Evolutionary conservation across 1,140 invertebrate genomes (phyloP).

Genomic region (Apis florea): DNA sequence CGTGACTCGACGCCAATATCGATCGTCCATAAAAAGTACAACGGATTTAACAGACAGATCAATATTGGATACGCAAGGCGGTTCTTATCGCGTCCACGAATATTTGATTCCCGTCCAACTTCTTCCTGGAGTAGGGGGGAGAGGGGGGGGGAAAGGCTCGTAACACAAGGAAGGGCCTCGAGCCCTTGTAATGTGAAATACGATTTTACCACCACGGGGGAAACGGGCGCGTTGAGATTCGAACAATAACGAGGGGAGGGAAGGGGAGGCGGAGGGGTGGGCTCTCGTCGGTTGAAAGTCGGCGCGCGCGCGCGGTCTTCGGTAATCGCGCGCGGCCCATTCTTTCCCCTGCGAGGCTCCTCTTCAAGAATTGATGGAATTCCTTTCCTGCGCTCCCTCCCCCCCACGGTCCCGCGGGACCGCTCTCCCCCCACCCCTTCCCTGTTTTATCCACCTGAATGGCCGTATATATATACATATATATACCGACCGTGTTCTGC

Average conservation of each 20-base stretch:
- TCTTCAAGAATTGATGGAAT: slow-evolving; percentile 52
- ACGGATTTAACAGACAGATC: too few relatives aligned
- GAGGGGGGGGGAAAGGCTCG: neutral
- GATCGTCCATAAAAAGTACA: too few relatives aligned
- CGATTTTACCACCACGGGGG: slow-evolving; percentile 3
- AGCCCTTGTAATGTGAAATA: slow-evolving; percentile 1
- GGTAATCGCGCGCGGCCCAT: slow-evolving; percentile 44
- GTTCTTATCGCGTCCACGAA: too few relatives aligned
- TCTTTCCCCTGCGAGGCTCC: slow-evolving; percentile 11
- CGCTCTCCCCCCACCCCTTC: slow-evolving; percentile 1
- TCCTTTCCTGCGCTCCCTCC: slow-evolving; percentile 28
- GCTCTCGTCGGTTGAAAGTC: slow-evolving; percentile 17
- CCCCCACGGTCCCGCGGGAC: slow-evolving; percentile 32
- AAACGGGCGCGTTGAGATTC: slow-evolving; percentile 29
- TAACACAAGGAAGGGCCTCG: neutral
- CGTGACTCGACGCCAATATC: too few relatives aligned
- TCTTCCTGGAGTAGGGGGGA: neutral
- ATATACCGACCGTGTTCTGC: neutral
- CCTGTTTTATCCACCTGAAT: slow-evolving; percentile 49
- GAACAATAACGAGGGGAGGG: slow-evolving; percentile 47
- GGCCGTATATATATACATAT: too few relatives aligned
- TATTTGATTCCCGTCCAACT: neutral
- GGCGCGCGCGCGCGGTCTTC: too few relatives aligned
- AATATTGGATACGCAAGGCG: too few relatives aligned
- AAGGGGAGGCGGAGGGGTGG: too few relatives aligned